Percentiles rank a stretch among this genome's conserved stretches.
Conservation (phyloP, 2,888 invertebrate species). For the Apamea epomidion region DNA sequence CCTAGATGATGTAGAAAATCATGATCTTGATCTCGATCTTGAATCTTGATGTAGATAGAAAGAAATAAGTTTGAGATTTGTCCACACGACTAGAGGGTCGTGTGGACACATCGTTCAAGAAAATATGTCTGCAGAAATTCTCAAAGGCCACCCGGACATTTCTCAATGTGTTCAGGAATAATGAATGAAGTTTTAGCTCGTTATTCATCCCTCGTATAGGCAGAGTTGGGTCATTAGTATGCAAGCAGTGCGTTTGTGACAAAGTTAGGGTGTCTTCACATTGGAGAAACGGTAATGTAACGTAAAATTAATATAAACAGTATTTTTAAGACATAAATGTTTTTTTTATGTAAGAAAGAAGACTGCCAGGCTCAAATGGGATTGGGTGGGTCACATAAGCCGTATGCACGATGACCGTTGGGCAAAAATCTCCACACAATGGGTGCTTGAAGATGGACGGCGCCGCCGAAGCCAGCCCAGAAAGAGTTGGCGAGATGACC, state of each 20-base stretch:
- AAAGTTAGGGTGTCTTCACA: constrained; percentile 3
- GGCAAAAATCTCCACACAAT: too few relatives aligned
- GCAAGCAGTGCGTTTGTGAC: constrained; percentile 42
- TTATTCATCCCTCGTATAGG: constrained; percentile 45
- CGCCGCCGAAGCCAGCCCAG: too few relatives aligned
- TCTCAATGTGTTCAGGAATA: constrained; percentile 46
- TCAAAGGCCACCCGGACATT: constrained; percentile 27
- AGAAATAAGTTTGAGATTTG: too few relatives aligned
- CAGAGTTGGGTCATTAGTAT: constrained; percentile 53
- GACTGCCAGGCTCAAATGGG: too few relatives aligned
- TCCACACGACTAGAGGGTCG: too few relatives aligned
- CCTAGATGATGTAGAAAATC: too few relatives aligned
- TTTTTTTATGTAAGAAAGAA: not conserved
- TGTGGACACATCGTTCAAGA: not conserved
- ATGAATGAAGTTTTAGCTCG: constrained; percentile 56
- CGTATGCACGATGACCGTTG: too few relatives aligned
- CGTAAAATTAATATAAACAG: not conserved
- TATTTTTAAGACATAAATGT: not conserved
- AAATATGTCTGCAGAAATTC: constrained; percentile 17
- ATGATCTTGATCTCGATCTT: too few relatives aligned
- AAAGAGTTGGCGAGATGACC: too few relatives aligned
- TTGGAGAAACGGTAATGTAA: not conserved
- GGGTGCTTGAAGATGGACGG: too few relatives aligned
- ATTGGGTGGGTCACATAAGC: too few relatives aligned
- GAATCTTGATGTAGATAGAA: too few relatives aligned